phyloP scores from a whole-genome alignment of 1,140 invertebrate genomes.

The Calycopis cecrops region DNA sequence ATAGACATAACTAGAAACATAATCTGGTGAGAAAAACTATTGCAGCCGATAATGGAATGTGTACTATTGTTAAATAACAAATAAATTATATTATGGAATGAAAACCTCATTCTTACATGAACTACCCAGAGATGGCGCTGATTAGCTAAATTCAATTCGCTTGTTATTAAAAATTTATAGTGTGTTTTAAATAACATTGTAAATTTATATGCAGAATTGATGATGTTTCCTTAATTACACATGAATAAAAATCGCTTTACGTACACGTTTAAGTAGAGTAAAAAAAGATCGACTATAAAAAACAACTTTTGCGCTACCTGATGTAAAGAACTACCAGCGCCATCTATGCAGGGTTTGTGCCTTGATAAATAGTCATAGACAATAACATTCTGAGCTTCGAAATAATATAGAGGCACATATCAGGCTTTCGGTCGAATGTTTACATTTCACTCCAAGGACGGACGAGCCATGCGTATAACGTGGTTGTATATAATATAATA shows the following conservation, averaged over 20 bases:
- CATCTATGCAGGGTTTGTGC: conserved; percentile 23
- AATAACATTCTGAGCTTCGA: conserved; percentile 35
- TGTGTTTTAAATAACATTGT: too few relatives aligned
- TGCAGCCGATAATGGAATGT: conserved; percentile 46
- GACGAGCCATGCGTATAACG: conserved; percentile 50
- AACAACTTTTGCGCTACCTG: too few relatives aligned
- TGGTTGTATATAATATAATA: conserved; percentile 27
- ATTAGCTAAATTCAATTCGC: not conserved
- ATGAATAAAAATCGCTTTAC: too few relatives aligned
- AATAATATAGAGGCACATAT: conserved; percentile 61
- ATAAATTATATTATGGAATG: conserved; percentile 37
- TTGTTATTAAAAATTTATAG: too few relatives aligned
- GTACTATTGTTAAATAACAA: conserved; percentile 34
- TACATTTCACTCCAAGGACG: conserved; percentile 56
- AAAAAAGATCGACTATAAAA: too few relatives aligned
- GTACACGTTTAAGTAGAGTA: too few relatives aligned
- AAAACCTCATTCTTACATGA: conserved; percentile 25
- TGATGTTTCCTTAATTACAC: too few relatives aligned
- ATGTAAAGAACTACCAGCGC: conserved; percentile 10
- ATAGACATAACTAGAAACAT: conserved; percentile 27
- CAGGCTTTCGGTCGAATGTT: conserved; percentile 51
- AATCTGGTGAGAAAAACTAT: conserved; percentile 41
- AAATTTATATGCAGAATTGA: too few relatives aligned
- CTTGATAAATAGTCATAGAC: conserved; percentile 23
- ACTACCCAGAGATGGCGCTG: conserved; percentile 28